Evolutionary conservation across 2,113 vertebrate species (phyloP).

Genomic region (Bettongia penicillata): DNA sequence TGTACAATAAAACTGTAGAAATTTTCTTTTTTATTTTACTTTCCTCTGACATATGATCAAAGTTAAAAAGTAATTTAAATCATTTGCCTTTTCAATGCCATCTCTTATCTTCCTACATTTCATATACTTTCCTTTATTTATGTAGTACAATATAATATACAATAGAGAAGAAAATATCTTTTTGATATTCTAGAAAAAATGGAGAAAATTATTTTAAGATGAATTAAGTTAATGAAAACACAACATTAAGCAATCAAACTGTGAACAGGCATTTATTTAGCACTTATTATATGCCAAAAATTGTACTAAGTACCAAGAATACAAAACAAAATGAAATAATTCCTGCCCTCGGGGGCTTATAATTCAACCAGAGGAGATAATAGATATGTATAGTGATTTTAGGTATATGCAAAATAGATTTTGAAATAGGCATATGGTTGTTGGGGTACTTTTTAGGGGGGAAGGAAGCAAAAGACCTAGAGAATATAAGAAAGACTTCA

Average conservation of each 20-base stretch:
- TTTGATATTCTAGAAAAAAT: neutral
- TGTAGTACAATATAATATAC: neutral
- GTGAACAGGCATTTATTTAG: neutral
- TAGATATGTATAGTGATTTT: neutral
- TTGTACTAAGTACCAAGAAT: neutral
- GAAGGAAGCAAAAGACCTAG: neutral
- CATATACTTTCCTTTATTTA: neutral
- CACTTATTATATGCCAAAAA: neutral
- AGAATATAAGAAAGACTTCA: neutral
- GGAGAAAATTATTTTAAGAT: neutral
- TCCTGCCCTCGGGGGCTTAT: neutral
- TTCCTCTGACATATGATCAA: neutral
- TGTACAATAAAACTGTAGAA: neutral
- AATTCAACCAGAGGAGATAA: neutral
- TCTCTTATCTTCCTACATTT: neutral
- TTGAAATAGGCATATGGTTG: neutral
- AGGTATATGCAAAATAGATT: neutral
- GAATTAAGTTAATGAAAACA: neutral
- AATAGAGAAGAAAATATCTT: neutral
- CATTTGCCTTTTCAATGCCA: neutral
- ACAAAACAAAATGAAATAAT: neutral
- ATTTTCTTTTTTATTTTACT: neutral
- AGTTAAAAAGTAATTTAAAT: neutral
- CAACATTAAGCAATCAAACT: neutral
- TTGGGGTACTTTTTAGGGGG: neutral